Percentiles rank a stretch among this genome's conserved stretches.
Evolutionary conservation across 1,140 invertebrate species (phyloP).

Genomic region (Scaptomyza pallida): DNA sequence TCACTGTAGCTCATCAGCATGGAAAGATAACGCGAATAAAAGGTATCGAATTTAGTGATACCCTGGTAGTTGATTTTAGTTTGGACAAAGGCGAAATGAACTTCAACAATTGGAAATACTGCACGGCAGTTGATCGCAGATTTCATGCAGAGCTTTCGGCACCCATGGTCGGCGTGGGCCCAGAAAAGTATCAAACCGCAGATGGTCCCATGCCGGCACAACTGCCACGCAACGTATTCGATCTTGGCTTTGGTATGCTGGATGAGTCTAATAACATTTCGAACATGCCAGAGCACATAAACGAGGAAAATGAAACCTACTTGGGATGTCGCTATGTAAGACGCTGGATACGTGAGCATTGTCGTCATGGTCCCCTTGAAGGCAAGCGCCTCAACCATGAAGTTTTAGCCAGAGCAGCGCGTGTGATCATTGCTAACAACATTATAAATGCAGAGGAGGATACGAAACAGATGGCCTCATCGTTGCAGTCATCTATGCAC

Average conservation of each 20-base stretch:
- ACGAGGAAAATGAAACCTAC: conserved; percentile 13
- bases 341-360: conserved; percentile 58
- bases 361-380: conserved; percentile 41
- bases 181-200: not conserved
- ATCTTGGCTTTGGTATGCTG: conserved; percentile 53
- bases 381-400: conserved; percentile 14
- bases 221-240: conserved; percentile 44
- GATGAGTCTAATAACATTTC: conserved; percentile 20
- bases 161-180: conserved; percentile 32
- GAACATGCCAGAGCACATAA: not conserved
- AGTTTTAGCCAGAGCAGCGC: conserved; percentile 20
- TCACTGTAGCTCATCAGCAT: conserved; percentile 44
- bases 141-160: conserved; percentile 33
- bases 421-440: conserved; percentile 56
- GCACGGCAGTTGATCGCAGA: conserved; percentile 43
- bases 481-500: not conserved
- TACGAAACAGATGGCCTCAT: fast-evolving
- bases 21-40: conserved; percentile 47
- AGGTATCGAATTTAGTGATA: conserved; percentile 52
- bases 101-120: conserved; percentile 57
- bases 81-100: not conserved
- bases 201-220: conserved; percentile 5
- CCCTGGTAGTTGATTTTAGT: conserved; percentile 39
- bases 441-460: not conserved
- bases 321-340: conserved; percentile 38